These are phyloP conservation scores for Pachymerium ferrugineum DNA, from an alignment of 2,888 invertebrate species.

Conservation along the genomic window DNA sequence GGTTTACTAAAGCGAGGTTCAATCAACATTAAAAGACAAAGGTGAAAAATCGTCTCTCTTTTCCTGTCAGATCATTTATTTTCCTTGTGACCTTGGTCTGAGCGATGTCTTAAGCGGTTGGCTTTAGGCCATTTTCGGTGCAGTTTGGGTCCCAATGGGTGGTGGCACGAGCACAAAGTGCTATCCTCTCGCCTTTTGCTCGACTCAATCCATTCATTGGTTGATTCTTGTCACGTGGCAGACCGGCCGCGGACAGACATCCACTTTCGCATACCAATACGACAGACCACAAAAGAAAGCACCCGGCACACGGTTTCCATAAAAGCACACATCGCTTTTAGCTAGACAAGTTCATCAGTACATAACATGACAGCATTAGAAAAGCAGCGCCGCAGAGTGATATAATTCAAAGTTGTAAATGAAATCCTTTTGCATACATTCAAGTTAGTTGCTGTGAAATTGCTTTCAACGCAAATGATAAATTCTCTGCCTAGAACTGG, in stretches of 20 bases:
- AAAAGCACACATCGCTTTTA: background rate
- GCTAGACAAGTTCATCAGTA: constrained; percentile 10
- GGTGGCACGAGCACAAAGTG: background rate
- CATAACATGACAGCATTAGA: constrained; percentile 9
- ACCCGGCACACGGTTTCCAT: background rate
- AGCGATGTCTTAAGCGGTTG: background rate
- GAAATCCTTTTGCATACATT: background rate
- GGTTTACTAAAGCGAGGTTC: no score
- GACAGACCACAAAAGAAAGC: constrained; percentile 9
- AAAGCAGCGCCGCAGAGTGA: background rate
- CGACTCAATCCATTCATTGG: background rate
- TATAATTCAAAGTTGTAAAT: background rate
- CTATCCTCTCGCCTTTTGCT: background rate
- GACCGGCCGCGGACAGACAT: background rate
- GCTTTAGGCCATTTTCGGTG: background rate
- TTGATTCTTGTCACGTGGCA: constrained; percentile 8
- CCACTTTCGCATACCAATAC: background rate
- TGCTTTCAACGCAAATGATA: no score
- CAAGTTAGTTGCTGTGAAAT: background rate
- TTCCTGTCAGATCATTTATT: background rate
- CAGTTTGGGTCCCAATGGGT: background rate
- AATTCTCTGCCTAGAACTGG: no score
- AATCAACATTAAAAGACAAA: no score
- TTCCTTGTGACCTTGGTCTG: no score
- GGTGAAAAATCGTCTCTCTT: background rate